phyloP scores from a whole-genome alignment of 2,113 vertebrate species.

The Indicator indicator region DNA sequence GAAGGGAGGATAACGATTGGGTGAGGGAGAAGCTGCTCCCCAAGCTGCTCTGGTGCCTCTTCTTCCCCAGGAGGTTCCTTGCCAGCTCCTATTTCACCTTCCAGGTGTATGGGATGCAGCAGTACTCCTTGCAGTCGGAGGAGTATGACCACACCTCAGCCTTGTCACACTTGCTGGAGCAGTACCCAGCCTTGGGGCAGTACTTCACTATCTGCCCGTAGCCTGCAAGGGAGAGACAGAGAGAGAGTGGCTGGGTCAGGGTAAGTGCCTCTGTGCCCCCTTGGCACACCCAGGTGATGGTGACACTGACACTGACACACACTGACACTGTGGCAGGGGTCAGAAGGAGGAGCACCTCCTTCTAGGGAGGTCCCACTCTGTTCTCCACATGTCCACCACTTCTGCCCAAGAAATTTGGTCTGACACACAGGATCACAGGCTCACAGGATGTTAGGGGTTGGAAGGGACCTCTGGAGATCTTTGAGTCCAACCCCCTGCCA shows the following conservation, averaged over 20 bases:
- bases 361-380: not conserved
- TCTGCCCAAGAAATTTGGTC: not conserved
- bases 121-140: not conserved
- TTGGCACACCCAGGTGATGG: too few relatives aligned
- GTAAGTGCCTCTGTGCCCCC: not conserved
- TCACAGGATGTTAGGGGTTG: not conserved
- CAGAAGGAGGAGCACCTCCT: not conserved
- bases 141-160: rapidly evolving
- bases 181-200: not conserved
- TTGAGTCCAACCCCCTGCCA: too few relatives aligned
- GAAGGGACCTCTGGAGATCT: too few relatives aligned
- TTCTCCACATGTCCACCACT: not conserved
- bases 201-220: not conserved
- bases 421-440: too few relatives aligned
- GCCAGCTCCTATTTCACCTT: not conserved
- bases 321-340: not conserved
- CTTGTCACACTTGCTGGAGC: not conserved
- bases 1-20: not conserved
- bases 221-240: not conserved
- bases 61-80: not conserved
- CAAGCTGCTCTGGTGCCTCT: not conserved
- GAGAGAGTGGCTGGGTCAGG: not conserved
- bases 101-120: not conserved
- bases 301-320: too few relatives aligned
- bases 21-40: not conserved